Evolutionary conservation across 2,113 vertebrate genomes (phyloP).

Genomic region (Chaetodon trifascialis): DNA sequence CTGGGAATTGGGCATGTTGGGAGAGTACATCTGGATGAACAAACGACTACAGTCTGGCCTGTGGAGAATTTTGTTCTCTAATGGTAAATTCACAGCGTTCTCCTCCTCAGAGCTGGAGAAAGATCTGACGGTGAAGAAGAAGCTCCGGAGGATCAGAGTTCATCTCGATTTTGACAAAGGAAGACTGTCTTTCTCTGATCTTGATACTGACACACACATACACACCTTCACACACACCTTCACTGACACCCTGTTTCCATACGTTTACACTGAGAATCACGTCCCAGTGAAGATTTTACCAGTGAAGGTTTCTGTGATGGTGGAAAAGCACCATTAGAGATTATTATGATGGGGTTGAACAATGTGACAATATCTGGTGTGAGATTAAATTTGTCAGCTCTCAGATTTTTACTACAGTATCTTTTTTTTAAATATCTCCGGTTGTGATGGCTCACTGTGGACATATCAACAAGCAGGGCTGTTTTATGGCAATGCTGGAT

Average conservation of each 20-base stretch:
- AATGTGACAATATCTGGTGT: no score
- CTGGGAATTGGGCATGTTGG: slow-evolving; percentile 61
- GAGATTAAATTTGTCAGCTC: background rate
- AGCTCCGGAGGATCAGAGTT: slow-evolving; percentile 17
- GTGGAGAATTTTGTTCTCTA: slow-evolving; percentile 57
- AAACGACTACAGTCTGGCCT: slow-evolving; percentile 1
- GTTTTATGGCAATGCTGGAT: background rate
- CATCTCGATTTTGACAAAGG: slow-evolving; percentile 53
- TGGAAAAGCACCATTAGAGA: background rate
- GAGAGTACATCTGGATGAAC: background rate
- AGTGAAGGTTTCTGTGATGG: slow-evolving; percentile 1
- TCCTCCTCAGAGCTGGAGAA: slow-evolving; percentile 4
- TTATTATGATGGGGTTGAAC: background rate
- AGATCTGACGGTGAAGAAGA: slow-evolving; percentile 5
- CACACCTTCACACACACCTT: slow-evolving; percentile 63
- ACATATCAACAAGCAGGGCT: background rate
- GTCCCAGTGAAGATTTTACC: slow-evolving; percentile 45
- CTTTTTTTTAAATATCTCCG: background rate
- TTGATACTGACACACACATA: slow-evolving; percentile 26
- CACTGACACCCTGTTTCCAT: slow-evolving; percentile 50
- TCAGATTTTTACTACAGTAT: background rate
- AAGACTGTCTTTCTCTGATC: slow-evolving; percentile 40
- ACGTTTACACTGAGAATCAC: slow-evolving; percentile 49
- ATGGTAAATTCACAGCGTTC: slow-evolving; percentile 26
- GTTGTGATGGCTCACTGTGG: background rate